Percentiles rank a stretch among this genome's conserved stretches.
Conservation (phyloP, 1,140 invertebrate genomes). For the Oryzaephilus surinamensis region DNA sequence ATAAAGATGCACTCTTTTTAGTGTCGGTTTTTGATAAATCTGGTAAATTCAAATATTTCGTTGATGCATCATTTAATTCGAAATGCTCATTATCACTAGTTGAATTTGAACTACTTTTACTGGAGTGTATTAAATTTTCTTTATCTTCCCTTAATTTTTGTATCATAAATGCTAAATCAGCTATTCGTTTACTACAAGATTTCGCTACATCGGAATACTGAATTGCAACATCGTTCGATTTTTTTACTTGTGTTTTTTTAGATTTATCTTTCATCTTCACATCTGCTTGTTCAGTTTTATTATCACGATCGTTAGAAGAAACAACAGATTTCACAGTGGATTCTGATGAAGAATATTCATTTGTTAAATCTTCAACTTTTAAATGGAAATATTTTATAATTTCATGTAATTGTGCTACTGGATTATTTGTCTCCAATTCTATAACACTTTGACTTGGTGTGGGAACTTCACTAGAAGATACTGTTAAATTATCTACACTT, state of each 20-base stretch:
- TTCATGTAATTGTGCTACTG: slow-evolving; percentile 14
- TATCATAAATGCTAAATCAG: slow-evolving; percentile 42
- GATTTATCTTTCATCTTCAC: background rate
- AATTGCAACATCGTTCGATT: background rate
- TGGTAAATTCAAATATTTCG: slow-evolving; percentile 27
- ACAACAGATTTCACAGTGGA: background rate
- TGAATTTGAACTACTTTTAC: slow-evolving; percentile 3
- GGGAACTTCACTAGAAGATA: slow-evolving; percentile 41
- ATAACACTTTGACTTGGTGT: slow-evolving; percentile 42
- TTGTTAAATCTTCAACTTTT: slow-evolving; percentile 11
- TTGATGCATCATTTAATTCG: slow-evolving; percentile 10
- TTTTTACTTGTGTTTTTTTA: slow-evolving; percentile 12
- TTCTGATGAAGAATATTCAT: slow-evolving; percentile 1
- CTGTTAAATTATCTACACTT: slow-evolving; percentile 39
- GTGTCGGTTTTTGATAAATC: slow-evolving; percentile 4
- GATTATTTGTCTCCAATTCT: slow-evolving; percentile 25
- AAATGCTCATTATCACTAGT: too few species aligned
- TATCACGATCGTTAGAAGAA: background rate
- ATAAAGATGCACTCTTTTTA: too few species aligned
- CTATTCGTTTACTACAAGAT: slow-evolving; percentile 42
- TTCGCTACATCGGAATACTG: slow-evolving; percentile 40
- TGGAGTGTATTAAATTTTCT: slow-evolving; percentile 22
- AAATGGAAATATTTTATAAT: slow-evolving; percentile 20
- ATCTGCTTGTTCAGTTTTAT: slow-evolving; percentile 8
- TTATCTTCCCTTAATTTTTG: slow-evolving; percentile 45